These are phyloP conservation scores for Zonitis immaculata DNA, from an alignment of 2,888 invertebrate species.

Conservation along the genomic window DNA sequence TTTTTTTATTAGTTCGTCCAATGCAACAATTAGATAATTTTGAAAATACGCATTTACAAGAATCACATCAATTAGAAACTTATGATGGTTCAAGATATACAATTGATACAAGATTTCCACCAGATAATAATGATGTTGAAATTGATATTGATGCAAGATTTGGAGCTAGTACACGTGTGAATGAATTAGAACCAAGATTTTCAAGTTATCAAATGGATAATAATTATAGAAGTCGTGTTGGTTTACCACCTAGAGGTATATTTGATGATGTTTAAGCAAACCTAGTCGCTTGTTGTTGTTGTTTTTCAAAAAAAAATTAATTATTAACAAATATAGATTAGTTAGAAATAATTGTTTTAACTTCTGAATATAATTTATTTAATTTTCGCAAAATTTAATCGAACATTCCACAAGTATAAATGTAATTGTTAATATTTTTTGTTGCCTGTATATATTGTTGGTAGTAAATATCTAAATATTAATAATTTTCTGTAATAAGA, in stretches of 20 bases:
- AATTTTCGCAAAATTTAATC: too few relatives aligned
- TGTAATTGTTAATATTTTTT: too few relatives aligned
- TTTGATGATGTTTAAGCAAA: conserved; percentile 73
- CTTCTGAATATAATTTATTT: too few relatives aligned
- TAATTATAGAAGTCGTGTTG: conserved; percentile 49
- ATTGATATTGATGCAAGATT: conserved; percentile 59
- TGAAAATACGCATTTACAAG: conserved; percentile 71
- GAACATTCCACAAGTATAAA: too few relatives aligned
- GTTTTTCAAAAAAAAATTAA: too few relatives aligned
- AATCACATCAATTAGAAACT: conserved; percentile 69
- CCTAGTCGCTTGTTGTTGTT: neutral
- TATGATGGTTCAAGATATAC: too few relatives aligned
- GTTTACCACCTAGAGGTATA: conserved; percentile 69
- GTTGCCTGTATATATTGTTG: neutral
- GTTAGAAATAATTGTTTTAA: too few relatives aligned
- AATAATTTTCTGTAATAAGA: neutral
- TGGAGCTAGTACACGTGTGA: conserved; percentile 59
- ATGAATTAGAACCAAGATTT: conserved; percentile 42
- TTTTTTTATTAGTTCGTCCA: conserved; percentile 55
- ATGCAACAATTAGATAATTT: conserved; percentile 54
- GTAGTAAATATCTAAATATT: neutral
- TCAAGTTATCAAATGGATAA: conserved; percentile 44
- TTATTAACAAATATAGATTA: too few relatives aligned
- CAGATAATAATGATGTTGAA: conserved; percentile 34
- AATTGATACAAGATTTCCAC: conserved; percentile 45